These are phyloP conservation scores for Lysandra bellargus DNA, from an alignment of 2,888 invertebrate species.

Conservation along the genomic window DNA sequence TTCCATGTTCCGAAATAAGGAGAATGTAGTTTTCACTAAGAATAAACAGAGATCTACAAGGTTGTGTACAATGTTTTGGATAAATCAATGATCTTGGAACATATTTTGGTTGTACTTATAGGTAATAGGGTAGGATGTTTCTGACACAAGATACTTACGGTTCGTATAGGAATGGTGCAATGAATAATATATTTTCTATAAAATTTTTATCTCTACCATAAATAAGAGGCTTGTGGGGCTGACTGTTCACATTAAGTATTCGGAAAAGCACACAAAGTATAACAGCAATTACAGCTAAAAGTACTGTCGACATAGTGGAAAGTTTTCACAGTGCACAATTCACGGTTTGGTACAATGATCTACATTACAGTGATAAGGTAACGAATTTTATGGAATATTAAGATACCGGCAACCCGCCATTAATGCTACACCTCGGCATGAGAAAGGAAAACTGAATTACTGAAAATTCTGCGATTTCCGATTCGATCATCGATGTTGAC, in stretches of 20 bases:
- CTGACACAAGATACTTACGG: constrained; percentile 84
- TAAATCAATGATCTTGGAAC: not conserved
- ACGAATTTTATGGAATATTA: constrained; percentile 45
- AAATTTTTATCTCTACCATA: constrained; percentile 89
- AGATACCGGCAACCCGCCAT: constrained; percentile 46
- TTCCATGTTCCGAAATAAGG: not conserved
- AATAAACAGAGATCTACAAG: not conserved
- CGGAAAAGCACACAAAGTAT: constrained; percentile 91
- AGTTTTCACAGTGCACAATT: constrained; percentile 40
- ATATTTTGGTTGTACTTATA: not conserved
- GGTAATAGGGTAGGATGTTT: not conserved
- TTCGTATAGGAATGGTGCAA: constrained; percentile 88
- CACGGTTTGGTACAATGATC: constrained; percentile 47
- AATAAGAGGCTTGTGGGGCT: constrained; percentile 88
- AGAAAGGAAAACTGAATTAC: constrained; percentile 36
- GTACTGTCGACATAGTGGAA: constrained; percentile 87
- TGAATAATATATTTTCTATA: constrained; percentile 88
- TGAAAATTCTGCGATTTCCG: constrained; percentile 30
- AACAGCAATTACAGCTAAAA: constrained; percentile 89
- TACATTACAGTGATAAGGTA: constrained; percentile 62
- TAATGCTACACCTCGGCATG: constrained; percentile 43
- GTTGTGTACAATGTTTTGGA: not conserved
- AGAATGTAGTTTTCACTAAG: not conserved
- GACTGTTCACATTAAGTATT: constrained; percentile 91
- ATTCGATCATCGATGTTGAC: not conserved